Conservation (phyloP, 2,797 vertebrate genomes). For the Myotis daubentonii region DNA sequence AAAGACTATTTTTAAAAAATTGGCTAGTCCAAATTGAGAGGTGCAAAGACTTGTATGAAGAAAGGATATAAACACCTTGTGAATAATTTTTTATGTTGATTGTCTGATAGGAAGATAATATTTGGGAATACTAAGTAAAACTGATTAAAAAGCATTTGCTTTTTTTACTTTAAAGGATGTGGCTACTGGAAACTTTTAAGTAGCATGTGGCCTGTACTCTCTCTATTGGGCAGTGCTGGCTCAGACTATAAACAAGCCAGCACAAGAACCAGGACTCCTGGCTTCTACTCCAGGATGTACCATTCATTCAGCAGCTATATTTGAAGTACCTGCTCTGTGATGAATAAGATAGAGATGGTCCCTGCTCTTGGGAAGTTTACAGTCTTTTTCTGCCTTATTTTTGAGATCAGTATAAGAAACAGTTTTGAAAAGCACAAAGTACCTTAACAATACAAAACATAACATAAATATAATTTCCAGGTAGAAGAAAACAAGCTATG, state of each 20-base stretch:
- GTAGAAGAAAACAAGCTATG: not conserved
- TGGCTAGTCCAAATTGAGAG: not conserved
- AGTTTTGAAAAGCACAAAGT: not conserved
- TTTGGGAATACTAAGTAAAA: conserved; percentile 25
- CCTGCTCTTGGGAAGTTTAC: not conserved
- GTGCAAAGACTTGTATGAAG: not conserved
- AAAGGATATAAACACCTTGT: not conserved
- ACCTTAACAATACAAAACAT: conserved; percentile 28
- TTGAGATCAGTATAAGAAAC: conserved; percentile 5
- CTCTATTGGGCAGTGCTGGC: not conserved
- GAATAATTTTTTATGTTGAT: not conserved
- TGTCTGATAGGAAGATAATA: not conserved
- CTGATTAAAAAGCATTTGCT: not conserved
- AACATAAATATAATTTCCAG: not conserved
- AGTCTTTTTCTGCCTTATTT: not conserved
- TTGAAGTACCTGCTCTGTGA: not conserved
- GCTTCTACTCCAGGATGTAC: not conserved
- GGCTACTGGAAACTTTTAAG: not conserved
- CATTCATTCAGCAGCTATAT: not conserved
- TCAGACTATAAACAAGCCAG: not conserved
- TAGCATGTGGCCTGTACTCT: not conserved
- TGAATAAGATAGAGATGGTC: not conserved
- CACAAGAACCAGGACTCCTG: not conserved
- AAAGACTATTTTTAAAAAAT: not conserved
- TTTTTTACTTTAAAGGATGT: not conserved